A percentile compares a stretch with the other conserved stretches of the same genome.
These are phyloP conservation scores for Lepidurus packardi DNA, from an alignment of 1,140 invertebrate species.

Conservation along the genomic window DNA sequence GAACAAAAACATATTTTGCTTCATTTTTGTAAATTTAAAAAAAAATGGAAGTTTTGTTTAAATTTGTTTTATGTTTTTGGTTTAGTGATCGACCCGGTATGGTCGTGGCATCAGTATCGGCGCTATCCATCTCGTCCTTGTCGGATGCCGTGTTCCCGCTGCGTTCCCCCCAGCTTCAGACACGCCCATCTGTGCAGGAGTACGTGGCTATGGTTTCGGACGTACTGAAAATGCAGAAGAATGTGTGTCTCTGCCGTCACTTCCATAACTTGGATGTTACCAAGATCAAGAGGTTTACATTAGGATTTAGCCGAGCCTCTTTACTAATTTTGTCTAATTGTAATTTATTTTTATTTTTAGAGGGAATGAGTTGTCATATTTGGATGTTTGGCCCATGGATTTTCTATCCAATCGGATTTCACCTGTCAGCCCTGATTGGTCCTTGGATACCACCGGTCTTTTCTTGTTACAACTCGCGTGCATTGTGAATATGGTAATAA, in stretches of 20 bases:
- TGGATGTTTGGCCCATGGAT: conserved; percentile 96
- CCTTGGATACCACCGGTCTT: conserved; percentile 76
- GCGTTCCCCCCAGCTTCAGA: conserved; percentile 40
- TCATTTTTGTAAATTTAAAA: no score
- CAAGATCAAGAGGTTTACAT: conserved; percentile 41
- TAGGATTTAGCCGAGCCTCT: background rate
- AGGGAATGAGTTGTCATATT: conserved; percentile 58
- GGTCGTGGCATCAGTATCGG: background rate
- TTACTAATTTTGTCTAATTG: conserved; percentile 27
- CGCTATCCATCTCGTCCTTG: background rate
- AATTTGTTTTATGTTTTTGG: background rate
- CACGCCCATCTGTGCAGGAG: conserved; percentile 50
- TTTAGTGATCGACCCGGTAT: background rate
- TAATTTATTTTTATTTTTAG: conserved; percentile 36
- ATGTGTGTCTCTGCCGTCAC: conserved; percentile 86
- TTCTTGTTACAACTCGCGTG: conserved; percentile 96
- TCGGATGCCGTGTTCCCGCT: conserved; percentile 37
- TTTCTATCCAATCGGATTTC: conserved; percentile 63
- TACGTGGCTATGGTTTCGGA: conserved; percentile 87
- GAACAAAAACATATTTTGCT: no score
- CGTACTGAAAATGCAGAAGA: conserved; percentile 86
- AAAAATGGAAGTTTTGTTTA: background rate
- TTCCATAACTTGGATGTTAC: conserved; percentile 70
- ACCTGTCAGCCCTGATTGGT: conserved; percentile 1
- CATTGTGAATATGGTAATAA: conserved; percentile 82